phyloP scores from a whole-genome alignment of 2,888 invertebrate genomes.

The Drosophila eohydei region DNA sequence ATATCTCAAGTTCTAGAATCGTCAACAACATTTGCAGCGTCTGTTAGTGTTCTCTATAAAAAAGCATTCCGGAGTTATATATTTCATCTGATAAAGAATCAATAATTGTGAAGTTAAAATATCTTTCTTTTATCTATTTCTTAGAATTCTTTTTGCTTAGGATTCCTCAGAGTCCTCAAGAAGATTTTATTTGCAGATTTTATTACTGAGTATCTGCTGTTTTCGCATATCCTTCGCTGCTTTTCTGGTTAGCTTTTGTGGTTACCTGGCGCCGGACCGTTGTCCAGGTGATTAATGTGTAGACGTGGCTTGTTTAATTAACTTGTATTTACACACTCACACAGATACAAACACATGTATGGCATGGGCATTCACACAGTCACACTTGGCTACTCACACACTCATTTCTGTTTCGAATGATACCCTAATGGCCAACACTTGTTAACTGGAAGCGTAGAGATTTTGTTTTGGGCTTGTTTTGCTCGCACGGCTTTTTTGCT shows the following conservation, averaged over 20 bases:
- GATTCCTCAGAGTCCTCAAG: no score
- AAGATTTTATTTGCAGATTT: no score
- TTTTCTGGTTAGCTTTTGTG: conserved; percentile 38
- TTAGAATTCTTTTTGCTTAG: not conserved
- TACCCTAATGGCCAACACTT: conserved; percentile 56
- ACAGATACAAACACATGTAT: conserved; percentile 18
- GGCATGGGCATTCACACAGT: not conserved
- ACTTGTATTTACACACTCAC: conserved; percentile 65
- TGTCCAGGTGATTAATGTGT: conserved; percentile 78
- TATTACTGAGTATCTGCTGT: not conserved
- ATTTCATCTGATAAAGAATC: no score
- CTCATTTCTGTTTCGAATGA: conserved; percentile 28
- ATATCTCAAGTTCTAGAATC: no score
- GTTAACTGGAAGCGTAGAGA: conserved; percentile 41
- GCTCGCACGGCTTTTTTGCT: conserved; percentile 4
- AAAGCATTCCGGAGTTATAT: no score
- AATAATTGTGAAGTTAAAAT: no score
- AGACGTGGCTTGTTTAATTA: conserved; percentile 75
- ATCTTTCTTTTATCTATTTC: no score
- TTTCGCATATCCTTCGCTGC: not conserved
- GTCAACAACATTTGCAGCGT: no score
- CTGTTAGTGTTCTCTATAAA: no score
- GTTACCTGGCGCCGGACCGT: conserved; percentile 51
- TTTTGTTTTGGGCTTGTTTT: conserved; percentile 35
- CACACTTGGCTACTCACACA: conserved; percentile 7